Base-by-base conservation (phyloP, 2,797 vertebrate genomes). In the Diglossa cyanea region DNA sequence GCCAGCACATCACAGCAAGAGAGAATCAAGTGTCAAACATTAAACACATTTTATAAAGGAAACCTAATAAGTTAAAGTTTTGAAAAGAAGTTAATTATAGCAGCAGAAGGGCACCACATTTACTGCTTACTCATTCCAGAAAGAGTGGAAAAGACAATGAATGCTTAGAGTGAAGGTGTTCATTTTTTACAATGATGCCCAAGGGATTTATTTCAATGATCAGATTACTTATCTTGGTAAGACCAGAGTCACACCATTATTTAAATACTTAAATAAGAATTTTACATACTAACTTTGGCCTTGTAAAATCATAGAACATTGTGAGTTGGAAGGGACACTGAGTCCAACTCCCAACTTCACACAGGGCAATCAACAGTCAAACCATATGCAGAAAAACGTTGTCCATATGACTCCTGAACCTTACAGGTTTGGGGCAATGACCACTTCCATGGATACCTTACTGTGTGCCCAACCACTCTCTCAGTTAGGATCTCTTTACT, bases 1-100 rank as follows among this genome's bases (percentile, higher is more conserved):
- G 73, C 62, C 70, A 95, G 81, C 75, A 82, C 53, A 91, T 77
- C 83, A 76, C 47, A 78, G 45, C 58, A 79, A 76, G 75, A 73
- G 24, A 83, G 61, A 84, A 73, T 53, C 71, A 68, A 35, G 9
- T 55, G 12, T 82, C 78, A 82, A 92, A 80, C 24, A 28, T 25
- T 78, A 85, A 93, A 85, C 13, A 44, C 10, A 68, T 72, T 88
- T 80, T 66, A 86, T 48, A 61, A 58, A 70, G 66, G 61, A 65
- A 79, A 61, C 1, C 30, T 44, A 90, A 1, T 31, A 83, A 60
- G 53, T 28, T 71, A 62, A 88, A 86, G 28, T 50, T 86, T 57
- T 65, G 9, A 45, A 70, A 74, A 66, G 0, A 67, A 74, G 30
- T 48, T 85, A 87, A 83, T 65, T 90, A 71, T 17, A 83, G 33